A percentile compares a stretch with the other conserved stretches of the same genome.
Conservation (phyloP, 2,888 invertebrate genomes). For the Escarpia spicata region DNA sequence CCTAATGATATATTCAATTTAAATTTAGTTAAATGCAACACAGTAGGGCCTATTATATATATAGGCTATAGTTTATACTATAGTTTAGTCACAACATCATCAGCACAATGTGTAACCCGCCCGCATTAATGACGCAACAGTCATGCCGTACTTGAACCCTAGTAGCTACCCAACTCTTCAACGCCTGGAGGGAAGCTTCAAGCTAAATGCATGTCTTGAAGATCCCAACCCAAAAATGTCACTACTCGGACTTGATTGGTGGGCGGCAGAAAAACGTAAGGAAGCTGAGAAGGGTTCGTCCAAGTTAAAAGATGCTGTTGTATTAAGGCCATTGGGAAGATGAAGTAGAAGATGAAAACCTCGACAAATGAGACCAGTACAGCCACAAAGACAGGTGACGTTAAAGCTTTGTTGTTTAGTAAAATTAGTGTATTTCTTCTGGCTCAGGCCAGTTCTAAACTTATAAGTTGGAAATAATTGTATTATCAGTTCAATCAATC, state of each 20-base stretch:
- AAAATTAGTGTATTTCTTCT: too few relatives aligned
- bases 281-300: conserved; percentile 38
- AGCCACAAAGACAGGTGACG: conserved; percentile 35
- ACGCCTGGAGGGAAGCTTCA: conserved; percentile 60
- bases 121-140: too few relatives aligned
- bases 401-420: too few relatives aligned
- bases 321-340: conserved; percentile 52
- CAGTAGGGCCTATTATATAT: too few relatives aligned
- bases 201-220: conserved; percentile 33
- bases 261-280: conserved; percentile 64
- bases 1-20: too few relatives aligned
- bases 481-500: too few relatives aligned
- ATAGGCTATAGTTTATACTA: background rate
- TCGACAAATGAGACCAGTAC: conserved; percentile 19
- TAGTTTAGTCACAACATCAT: too few relatives aligned
- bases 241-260: conserved; percentile 64
- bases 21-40: background rate
- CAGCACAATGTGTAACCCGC: too few relatives aligned
- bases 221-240: conserved; percentile 47
- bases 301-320: conserved; percentile 53
- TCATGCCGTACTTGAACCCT: too few relatives aligned
- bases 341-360: conserved; percentile 29
- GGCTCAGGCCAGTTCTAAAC: too few relatives aligned
- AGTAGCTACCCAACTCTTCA: too few relatives aligned
- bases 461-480: too few relatives aligned